These are phyloP conservation scores for Papilio machaon DNA, from an alignment of 1,140 invertebrate species.

Conservation along the genomic window DNA sequence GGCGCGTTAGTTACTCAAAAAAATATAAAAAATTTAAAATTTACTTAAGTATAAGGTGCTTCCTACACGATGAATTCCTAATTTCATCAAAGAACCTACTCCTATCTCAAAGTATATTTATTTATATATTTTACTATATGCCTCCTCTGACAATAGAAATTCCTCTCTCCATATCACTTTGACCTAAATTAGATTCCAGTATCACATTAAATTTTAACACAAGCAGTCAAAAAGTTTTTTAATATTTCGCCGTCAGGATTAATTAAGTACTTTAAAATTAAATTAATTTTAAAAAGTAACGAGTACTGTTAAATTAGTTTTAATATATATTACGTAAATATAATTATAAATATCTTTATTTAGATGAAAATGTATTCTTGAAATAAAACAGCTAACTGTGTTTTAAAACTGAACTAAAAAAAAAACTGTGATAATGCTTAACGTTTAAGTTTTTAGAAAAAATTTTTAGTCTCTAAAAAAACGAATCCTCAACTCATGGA, in stretches of 20 bases:
- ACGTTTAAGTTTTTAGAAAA: too few species aligned
- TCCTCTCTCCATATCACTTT: not conserved
- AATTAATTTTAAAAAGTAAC: not conserved
- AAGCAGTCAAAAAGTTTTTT: constrained; percentile 12
- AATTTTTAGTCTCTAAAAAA: too few species aligned
- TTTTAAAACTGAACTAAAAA: too few species aligned
- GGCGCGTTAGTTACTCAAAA: too few species aligned
- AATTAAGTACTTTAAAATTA: constrained; percentile 5
- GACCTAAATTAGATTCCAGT: not conserved
- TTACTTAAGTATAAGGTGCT: too few species aligned
- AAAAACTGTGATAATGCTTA: too few species aligned
- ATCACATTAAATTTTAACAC: constrained; percentile 5
- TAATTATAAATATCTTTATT: too few species aligned
- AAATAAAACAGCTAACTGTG: not conserved
- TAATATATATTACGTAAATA: too few species aligned
- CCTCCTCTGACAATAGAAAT: not conserved
- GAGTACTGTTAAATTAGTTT: not conserved
- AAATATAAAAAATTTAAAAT: too few species aligned
- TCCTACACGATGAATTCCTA: too few species aligned
- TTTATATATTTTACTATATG: not conserved
- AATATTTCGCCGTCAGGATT: not conserved
- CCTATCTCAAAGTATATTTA: not conserved
- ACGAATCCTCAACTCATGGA: too few species aligned
- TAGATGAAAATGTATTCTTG: not conserved
- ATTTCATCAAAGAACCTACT: not conserved